A percentile compares a stretch with the other conserved stretches of the same genome.
These are phyloP conservation scores for Haliaeetus leucogaster DNA, from an alignment of 2,113 vertebrate genomes.

Conservation along the genomic window DNA sequence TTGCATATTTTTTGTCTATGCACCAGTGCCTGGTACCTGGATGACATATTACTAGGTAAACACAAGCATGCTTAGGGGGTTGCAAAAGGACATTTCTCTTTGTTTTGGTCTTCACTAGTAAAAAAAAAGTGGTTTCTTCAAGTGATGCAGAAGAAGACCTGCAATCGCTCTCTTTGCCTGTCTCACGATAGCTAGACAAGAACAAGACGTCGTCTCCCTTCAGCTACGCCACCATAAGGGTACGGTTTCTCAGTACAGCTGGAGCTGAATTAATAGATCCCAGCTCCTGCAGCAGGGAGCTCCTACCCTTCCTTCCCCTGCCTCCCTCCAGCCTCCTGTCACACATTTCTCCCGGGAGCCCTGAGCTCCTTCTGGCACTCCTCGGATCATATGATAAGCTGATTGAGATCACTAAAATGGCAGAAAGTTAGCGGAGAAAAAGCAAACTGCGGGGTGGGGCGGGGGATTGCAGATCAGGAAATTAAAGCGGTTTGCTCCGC, in stretches of 20 bases:
- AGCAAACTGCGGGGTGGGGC: background rate
- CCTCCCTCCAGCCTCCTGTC: conserved; percentile 49
- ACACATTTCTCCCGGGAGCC: conserved; percentile 14
- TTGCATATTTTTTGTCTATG: background rate
- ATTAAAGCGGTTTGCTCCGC: conserved; percentile 1
- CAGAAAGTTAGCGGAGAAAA: conserved; percentile 36
- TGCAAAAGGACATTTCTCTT: background rate
- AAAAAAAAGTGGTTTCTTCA: background rate
- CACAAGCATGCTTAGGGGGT: background rate
- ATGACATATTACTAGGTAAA: background rate
- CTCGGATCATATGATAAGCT: conserved; percentile 37
- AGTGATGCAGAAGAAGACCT: background rate
- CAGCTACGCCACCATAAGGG: background rate
- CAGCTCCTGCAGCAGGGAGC: conserved; percentile 9
- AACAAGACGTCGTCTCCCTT: background rate
- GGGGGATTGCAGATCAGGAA: background rate
- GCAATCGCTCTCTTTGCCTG: background rate
- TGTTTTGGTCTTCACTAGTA: background rate
- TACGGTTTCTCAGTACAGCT: conserved; percentile 24
- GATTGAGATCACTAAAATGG: conserved; percentile 41
- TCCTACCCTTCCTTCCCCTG: conserved; percentile 31
- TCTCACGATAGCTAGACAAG: background rate
- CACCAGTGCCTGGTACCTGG: background rate
- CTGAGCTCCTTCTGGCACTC: conserved; percentile 24
- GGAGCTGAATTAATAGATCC: conserved; percentile 34